Evolutionary conservation across 2,113 vertebrate species (phyloP), one percentile per base, ranked within the genome.

Genomic region (Platichthys stellatus): DNA sequence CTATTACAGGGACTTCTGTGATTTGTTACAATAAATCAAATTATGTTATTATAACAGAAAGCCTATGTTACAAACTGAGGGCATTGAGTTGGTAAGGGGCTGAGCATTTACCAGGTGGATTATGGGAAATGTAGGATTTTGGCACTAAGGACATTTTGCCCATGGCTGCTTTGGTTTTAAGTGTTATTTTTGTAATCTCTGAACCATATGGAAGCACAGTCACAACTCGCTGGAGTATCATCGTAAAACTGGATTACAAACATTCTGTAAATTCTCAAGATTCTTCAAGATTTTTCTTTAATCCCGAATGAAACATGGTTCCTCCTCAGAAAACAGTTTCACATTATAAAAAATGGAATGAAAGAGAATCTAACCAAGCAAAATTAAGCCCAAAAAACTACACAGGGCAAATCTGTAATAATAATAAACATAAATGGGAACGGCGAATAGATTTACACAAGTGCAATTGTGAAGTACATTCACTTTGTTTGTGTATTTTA

Each of bases 61-160:
- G 20, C 9, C 57, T 17, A 26, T 17, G 15, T 26, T 31, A 35
- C 26, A 35, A 35, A 6, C 6, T 60, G 58, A 1, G 13, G 6
- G 21, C 21, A 24, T 5, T 18, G 15, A 59, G 5, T 18, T 58
- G 26, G 2, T 20, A 60, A 17, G 15, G 13, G 18, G 15, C 40
- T 43, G 40, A 11, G 12, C 40, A 43, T 13, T 43, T 13, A 43
- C 40, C 40, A 43, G n/a, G 1, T 65, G 45, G 9, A n/a, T 66
- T 66, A 35, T 66, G 45, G 64, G 64, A 66, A 66, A 66, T 53
- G 26, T 53, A 51, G 47, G 17, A 43, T 4, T 11, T 63, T 17
- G 28, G 35, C 5, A 12, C 20, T 45, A 1, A 15, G 13, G 43
- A 62, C 5, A 61, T 13, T 3, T n/a, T 1, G 2, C 11, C 4